phyloP scores from a whole-genome alignment of 2,888 invertebrate species.

The Hymenopus coronatus region DNA sequence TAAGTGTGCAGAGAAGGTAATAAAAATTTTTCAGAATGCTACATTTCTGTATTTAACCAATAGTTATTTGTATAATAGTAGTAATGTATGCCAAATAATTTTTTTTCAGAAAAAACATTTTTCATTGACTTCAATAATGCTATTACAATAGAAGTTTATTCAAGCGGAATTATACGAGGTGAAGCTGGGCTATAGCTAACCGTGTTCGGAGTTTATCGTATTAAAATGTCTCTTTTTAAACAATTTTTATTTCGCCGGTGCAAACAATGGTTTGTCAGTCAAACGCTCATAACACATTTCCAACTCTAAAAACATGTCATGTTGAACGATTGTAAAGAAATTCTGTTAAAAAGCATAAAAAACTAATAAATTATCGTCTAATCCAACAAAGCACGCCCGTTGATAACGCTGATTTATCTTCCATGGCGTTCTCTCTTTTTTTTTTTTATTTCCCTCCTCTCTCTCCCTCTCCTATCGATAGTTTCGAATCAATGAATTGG shows the following conservation, averaged over 20 bases:
- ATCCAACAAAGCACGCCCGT: background rate
- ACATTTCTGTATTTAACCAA: too few species aligned
- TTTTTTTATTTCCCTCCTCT: background rate
- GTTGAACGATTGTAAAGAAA: background rate
- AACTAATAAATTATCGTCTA: background rate
- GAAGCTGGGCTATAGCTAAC: too few species aligned
- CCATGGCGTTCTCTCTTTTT: background rate
- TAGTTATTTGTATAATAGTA: too few species aligned
- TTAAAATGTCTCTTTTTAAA: background rate
- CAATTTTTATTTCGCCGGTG: background rate
- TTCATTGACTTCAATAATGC: too few species aligned
- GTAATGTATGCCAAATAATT: too few species aligned
- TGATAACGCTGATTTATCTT: background rate
- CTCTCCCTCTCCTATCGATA: background rate
- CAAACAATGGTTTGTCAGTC: background rate
- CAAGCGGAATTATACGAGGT: too few species aligned
- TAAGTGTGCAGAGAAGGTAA: too few species aligned
- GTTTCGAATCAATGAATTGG: conserved; percentile 22
- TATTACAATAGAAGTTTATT: too few species aligned
- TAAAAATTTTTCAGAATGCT: too few species aligned
- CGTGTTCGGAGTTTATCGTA: background rate
- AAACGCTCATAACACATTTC: background rate
- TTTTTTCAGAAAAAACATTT: too few species aligned
- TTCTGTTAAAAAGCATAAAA: background rate
- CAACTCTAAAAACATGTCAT: background rate